These are phyloP conservation scores for Petrosia ficiformis DNA, from an alignment of 37 sponge, comb jelly and placozoan species.

Conservation along the genomic window DNA sequence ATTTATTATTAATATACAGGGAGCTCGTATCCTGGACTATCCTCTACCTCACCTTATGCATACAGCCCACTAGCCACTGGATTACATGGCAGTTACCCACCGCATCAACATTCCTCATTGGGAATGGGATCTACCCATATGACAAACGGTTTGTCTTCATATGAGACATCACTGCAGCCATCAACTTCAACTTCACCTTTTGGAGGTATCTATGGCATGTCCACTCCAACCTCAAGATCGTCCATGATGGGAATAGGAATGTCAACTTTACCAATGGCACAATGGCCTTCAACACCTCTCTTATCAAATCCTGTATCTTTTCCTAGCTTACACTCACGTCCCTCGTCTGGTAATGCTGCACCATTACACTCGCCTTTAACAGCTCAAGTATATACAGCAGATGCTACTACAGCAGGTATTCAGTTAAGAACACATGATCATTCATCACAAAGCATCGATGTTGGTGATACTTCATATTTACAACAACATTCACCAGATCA, in stretches of 20 bases:
- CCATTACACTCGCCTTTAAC: slow-evolving; percentile 66
- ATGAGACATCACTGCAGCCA: neutral
- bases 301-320: slow-evolving; percentile 13
- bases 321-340: slow-evolving; percentile 14
- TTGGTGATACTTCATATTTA: slow-evolving; percentile 32
- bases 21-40: neutral
- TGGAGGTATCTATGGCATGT: slow-evolving; percentile 16
- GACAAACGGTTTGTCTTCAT: neutral
- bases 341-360: slow-evolving; percentile 26
- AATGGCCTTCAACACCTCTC: slow-evolving; percentile 41
- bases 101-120: neutral
- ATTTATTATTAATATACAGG: neutral
- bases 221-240: neutral
- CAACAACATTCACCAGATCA: slow-evolving; percentile 53
- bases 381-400: slow-evolving; percentile 56
- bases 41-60: slow-evolving; percentile 4
- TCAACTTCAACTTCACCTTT: neutral
- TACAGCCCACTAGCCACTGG: neutral
- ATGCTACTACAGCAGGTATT: slow-evolving; percentile 7
- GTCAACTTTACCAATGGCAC: slow-evolving; percentile 18
- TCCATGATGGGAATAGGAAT: slow-evolving; percentile 38
- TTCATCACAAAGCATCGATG: slow-evolving; percentile 29
- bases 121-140: neutral
- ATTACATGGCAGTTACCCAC: neutral
- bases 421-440: slow-evolving; percentile 30